phyloP scores from a whole-genome alignment of 2,113 vertebrate species.

The Apodemus speciosus region DNA sequence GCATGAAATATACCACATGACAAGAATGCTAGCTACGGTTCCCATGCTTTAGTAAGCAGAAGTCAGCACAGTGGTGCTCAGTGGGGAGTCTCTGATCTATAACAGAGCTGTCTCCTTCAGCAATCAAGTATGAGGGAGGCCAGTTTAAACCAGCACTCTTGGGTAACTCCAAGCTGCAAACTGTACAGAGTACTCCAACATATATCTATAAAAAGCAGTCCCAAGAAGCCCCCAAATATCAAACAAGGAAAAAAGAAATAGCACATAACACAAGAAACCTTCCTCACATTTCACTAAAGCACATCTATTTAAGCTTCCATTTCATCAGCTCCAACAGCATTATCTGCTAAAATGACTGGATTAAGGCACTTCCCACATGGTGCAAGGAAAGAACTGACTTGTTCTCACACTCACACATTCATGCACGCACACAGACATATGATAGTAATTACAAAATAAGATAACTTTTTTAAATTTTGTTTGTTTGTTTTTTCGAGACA shows the following conservation, averaged over 20 bases:
- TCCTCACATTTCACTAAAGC: conserved; percentile 15
- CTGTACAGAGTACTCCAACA: background rate
- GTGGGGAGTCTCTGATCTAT: background rate
- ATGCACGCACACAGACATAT: background rate
- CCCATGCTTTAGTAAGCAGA: conserved; percentile 51
- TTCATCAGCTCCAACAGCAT: background rate
- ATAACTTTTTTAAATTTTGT: no score
- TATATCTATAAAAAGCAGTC: background rate
- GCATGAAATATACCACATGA: conserved; percentile 45
- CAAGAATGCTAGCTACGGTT: conserved; percentile 42
- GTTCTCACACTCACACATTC: background rate
- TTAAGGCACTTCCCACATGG: background rate
- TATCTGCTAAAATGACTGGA: background rate
- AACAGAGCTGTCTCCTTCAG: background rate
- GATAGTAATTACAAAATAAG: background rate
- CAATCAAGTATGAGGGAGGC: background rate
- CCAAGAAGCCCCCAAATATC: background rate
- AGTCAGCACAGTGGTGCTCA: conserved; percentile 13
- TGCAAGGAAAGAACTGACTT: background rate
- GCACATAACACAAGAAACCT: background rate
- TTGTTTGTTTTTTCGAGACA: no score
- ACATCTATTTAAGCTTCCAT: conserved; percentile 15
- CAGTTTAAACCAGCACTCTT: background rate
- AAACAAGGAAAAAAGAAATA: background rate
- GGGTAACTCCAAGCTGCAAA: background rate